These are phyloP conservation scores for Furcula furcula DNA, from an alignment of 2,888 invertebrate genomes.

Conservation along the genomic window DNA sequence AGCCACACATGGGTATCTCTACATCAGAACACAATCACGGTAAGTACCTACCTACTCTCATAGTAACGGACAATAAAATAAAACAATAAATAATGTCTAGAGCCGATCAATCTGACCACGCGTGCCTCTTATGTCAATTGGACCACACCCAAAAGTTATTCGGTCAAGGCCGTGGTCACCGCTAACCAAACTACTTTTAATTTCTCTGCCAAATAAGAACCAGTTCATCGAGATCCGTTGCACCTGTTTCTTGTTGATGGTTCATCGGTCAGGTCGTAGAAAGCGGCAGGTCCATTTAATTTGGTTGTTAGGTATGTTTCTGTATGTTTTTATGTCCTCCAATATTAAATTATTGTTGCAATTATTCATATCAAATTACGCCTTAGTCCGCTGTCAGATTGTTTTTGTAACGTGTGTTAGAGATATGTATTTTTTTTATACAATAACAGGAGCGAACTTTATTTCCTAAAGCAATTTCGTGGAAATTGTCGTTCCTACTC, in stretches of 20 bases:
- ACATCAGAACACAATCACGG: no score
- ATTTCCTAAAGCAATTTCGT: no score
- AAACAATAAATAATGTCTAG: no score
- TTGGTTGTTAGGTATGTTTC: no score
- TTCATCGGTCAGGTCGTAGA: conserved; percentile 5
- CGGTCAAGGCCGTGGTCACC: conserved; percentile 63
- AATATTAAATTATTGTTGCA: conserved; percentile 21
- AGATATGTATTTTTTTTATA: not conserved
- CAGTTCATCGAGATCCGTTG: conserved; percentile 15
- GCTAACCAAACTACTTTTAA: conserved; percentile 51
- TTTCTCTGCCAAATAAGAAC: conserved; percentile 22
- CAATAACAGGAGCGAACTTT: not conserved
- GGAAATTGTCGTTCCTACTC: no score
- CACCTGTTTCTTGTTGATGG: conserved; percentile 6
- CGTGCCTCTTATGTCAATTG: conserved; percentile 4
- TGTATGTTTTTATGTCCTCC: conserved; percentile 4
- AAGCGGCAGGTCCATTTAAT: conserved; percentile 17
- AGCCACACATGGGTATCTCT: no score
- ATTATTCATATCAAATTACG: conserved; percentile 12
- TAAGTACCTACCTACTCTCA: no score
- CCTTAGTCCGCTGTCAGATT: conserved; percentile 16
- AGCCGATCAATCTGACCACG: no score
- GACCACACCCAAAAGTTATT: conserved; percentile 49
- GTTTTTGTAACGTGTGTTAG: conserved; percentile 11
- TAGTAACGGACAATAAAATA: no score